Percentiles rank a stretch among this genome's conserved stretches.
Evolutionary conservation across 2,797 vertebrate genomes (phyloP).

Genomic region (Xerus rutilus): DNA sequence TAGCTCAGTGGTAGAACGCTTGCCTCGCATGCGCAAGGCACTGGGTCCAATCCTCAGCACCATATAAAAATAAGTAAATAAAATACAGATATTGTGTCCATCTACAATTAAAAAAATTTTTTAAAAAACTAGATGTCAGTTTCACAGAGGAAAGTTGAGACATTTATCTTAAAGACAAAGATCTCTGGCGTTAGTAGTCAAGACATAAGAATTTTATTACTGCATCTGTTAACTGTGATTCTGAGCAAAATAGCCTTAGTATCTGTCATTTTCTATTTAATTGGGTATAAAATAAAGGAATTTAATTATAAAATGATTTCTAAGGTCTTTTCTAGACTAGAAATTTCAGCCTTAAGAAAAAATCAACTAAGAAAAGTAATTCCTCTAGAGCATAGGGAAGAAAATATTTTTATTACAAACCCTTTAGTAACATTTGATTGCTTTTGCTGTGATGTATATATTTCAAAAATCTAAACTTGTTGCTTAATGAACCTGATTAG

Average conservation of each 20-base stretch:
- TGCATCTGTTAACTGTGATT: not conserved
- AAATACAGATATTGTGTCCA: too few species aligned
- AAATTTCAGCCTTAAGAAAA: slow-evolving; percentile 26
- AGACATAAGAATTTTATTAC: not conserved
- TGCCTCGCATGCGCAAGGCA: too few species aligned
- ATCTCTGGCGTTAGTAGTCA: not conserved
- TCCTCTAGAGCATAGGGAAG: not conserved
- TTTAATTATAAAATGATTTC: not conserved
- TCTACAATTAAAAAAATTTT: too few species aligned
- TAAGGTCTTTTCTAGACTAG: not conserved
- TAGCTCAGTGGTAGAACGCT: too few species aligned
- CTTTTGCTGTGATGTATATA: not conserved
- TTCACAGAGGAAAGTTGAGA: not conserved
- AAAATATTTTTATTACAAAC: slow-evolving; percentile 24
- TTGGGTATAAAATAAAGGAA: not conserved
- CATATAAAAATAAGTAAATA: too few species aligned
- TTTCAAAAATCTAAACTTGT: too few species aligned
- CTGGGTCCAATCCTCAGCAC: too few species aligned
- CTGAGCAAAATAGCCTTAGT: not conserved
- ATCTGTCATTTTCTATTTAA: slow-evolving; percentile 3
- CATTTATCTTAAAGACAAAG: not conserved
- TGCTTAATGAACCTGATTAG: slow-evolving; percentile 11
- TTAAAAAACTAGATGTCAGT: not conserved
- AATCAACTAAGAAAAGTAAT: not conserved
- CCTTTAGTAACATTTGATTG: not conserved